Conservation (phyloP, 2,113 vertebrate species). For the Lonchura striata region DNA sequence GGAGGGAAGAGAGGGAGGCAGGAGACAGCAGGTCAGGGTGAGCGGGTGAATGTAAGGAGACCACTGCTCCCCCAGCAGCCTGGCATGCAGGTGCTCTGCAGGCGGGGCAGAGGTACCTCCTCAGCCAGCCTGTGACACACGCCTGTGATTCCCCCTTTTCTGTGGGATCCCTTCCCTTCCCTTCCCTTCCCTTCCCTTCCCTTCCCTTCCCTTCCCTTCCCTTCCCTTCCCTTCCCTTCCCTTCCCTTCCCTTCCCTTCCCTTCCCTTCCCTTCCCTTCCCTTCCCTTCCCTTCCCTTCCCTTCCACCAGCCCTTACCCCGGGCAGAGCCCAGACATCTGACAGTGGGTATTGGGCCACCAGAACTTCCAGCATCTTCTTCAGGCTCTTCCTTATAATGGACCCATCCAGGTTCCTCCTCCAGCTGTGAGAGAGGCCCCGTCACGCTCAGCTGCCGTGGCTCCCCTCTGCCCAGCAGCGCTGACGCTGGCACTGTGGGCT, state of each 20-base stretch:
- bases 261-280: too few relatives aligned
- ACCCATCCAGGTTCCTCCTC: conserved; percentile 73
- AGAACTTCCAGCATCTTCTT: conserved; percentile 85
- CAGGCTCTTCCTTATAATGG: conserved; percentile 69
- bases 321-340: conserved; percentile 76
- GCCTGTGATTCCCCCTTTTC: neutral
- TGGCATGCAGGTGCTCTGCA: neutral
- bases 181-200: too few relatives aligned
- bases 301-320: conserved; percentile 74
- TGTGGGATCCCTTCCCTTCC: too few relatives aligned
- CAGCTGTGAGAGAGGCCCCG: conserved; percentile 58
- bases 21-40: neutral
- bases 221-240: too few relatives aligned
- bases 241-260: too few relatives aligned
- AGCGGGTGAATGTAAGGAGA: too few relatives aligned
- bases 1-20: neutral
- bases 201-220: too few relatives aligned
- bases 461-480: neutral
- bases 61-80: neutral
- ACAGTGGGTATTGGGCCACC: conserved; percentile 65
- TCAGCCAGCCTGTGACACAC: accelerated
- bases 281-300: too few relatives aligned
- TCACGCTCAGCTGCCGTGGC: neutral
- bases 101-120: neutral
- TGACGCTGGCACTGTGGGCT: accelerated